These are phyloP conservation scores for Odontamblyopus rebecca DNA, from an alignment of 2,797 vertebrate species.

Conservation along the genomic window DNA sequence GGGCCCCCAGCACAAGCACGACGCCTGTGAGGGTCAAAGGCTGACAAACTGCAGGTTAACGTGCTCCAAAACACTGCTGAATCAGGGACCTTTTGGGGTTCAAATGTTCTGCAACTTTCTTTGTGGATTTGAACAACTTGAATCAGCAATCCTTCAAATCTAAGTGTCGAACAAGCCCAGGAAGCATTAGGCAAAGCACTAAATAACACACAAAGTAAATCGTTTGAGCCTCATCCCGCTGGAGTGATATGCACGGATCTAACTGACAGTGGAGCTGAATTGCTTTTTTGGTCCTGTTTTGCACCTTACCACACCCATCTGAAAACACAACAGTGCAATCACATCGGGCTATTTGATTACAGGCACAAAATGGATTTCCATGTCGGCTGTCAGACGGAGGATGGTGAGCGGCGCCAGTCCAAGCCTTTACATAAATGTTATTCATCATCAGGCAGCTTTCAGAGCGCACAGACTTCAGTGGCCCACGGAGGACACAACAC, in stretches of 20 bases:
- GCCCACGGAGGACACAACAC: constrained; percentile 36
- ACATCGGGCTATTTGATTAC: constrained; percentile 43
- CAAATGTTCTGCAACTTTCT: constrained; percentile 21
- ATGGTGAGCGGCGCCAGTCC: constrained; percentile 23
- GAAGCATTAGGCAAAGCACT: constrained; percentile 45
- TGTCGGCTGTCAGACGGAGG: constrained; percentile 41
- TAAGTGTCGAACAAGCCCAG: constrained; percentile 44
- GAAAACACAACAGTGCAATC: constrained; percentile 34
- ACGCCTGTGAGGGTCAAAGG: not conserved
- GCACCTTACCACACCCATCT: constrained; percentile 46
- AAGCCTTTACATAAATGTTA: constrained; percentile 47
- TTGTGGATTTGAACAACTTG: constrained; percentile 39
- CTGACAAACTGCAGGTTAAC: constrained; percentile 15
- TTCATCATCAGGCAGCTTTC: constrained; percentile 53
- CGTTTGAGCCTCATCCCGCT: constrained; percentile 47
- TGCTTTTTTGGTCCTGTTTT: constrained; percentile 47
- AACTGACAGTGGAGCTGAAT: constrained; percentile 55
- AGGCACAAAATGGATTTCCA: constrained; percentile 45
- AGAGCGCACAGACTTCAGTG: constrained; percentile 47
- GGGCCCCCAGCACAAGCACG: not conserved
- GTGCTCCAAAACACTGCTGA: constrained; percentile 32
- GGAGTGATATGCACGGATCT: constrained; percentile 54
- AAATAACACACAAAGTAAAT: constrained; percentile 57
- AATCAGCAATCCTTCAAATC: constrained; percentile 43
- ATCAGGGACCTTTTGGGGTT: constrained; percentile 19